Base-by-base conservation (phyloP, 2,113 vertebrate genomes). In the Melanotaenia duboulayi region DNA sequence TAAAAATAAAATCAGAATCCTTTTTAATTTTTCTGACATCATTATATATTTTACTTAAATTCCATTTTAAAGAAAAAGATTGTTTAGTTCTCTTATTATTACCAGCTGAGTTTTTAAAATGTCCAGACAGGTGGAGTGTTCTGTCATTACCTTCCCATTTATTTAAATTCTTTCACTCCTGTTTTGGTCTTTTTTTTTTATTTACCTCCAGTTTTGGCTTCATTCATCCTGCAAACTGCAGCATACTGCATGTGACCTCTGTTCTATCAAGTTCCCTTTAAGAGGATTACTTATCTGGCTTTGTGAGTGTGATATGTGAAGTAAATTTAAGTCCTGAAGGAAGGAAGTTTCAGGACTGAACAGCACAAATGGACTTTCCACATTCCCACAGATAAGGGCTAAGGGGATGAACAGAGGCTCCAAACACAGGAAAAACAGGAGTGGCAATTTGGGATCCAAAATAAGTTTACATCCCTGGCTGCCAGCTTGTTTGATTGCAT, bases 281-380 rank as follows among this genome's bases (percentile, higher is more conserved):
- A 79, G 77, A 85, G 68, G 85, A 76, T 82, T 82, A 80, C 51
- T 67, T 73, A 56, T 61, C 51, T 67, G 25, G 37, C 25, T 39
- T 66, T 77, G 23, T 17, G 3, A 62, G 24, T 50, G 46, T 48
- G 65, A 76, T 69, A 48, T 65, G 39, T 28, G 56, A n/a, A 39
- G 28, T 58, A 42, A 69, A 48, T 76, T 76, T 60, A 40, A 20
- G 60, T 28, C 13, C 6, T 23, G 1, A 24, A 6, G 28, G 39
- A 52, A 58, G 7, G 55, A 32, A 60, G 32, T 62, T 64, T 25
- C 46, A 39, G 62, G 22, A 19, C 55, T 16, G 50, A 56, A 10
- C 23, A 52, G 19, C 42, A 70, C 17, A 54, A 51, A 42, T 65
- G 13, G 42, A 17, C 44, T 61, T 71, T 69, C 46, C 63, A 65